Conservation (phyloP, 1,140 invertebrate species). For the Pygmarrhopalites habei region DNA sequence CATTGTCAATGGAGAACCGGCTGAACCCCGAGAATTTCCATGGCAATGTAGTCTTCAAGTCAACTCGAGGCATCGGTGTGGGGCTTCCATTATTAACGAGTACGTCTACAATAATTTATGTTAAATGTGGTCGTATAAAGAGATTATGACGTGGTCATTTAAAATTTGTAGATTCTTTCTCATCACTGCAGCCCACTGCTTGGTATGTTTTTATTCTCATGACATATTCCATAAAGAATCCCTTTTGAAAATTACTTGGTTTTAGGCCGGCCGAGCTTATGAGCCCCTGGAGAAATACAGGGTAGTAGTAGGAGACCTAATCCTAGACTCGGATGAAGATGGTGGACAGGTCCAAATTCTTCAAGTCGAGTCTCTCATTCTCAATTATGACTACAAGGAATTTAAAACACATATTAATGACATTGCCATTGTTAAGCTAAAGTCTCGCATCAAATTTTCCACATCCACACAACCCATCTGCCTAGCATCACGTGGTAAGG, state of each 20-base stretch:
- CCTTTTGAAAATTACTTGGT: too few species aligned
- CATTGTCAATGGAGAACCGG: slow-evolving; percentile 43
- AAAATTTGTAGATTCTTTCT: background rate
- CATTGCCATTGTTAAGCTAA: slow-evolving; percentile 28
- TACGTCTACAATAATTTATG: too few species aligned
- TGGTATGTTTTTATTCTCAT: too few species aligned
- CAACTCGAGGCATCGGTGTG: slow-evolving; percentile 49
- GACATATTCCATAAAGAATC: too few species aligned
- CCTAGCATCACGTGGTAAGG: slow-evolving; percentile 9
- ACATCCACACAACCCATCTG: slow-evolving; percentile 28
- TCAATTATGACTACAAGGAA: slow-evolving; percentile 31
- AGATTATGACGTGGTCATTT: background rate
- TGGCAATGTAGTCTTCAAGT: slow-evolving; percentile 44
- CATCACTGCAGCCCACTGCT: background rate
- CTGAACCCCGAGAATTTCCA: slow-evolving; percentile 44
- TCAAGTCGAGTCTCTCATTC: slow-evolving; percentile 22
- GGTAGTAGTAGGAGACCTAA: slow-evolving; percentile 26
- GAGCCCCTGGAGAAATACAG: slow-evolving; percentile 15
- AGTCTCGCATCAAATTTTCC: slow-evolving; percentile 15
- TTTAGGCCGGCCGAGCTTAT: slow-evolving; percentile 15
- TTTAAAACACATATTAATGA: slow-evolving; percentile 32
- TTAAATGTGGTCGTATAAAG: too few species aligned
- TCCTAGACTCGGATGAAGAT: slow-evolving; percentile 17
- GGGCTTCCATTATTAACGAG: slow-evolving; percentile 52
- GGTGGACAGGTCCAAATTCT: slow-evolving; percentile 9